These are phyloP conservation scores for Lerema accius DNA, from an alignment of 1,140 invertebrate species.

Conservation along the genomic window DNA sequence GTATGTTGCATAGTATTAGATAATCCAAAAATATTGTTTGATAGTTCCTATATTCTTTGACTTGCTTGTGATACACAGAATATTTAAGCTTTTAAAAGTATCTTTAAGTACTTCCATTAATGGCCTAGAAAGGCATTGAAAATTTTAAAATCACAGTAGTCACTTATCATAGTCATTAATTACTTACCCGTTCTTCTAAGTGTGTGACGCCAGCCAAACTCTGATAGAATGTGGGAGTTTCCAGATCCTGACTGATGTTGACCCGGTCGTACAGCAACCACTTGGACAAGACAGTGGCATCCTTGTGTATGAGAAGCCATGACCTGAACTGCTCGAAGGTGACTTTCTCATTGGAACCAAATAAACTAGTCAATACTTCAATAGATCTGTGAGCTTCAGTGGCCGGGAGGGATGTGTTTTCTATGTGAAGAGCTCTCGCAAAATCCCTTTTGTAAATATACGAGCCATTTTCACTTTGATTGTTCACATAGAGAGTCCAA, in stretches of 20 bases:
- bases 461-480: constrained; percentile 90
- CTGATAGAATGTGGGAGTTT: constrained; percentile 96
- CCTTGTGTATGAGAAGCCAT: constrained; percentile 88
- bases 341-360: constrained; percentile 83
- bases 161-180: too few relatives aligned
- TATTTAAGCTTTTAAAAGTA: too few relatives aligned
- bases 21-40: too few relatives aligned
- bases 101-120: too few relatives aligned
- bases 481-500: constrained; percentile 93
- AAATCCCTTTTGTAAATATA: constrained; percentile 90
- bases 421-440: constrained; percentile 86
- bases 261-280: constrained; percentile 91
- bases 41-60: too few relatives aligned
- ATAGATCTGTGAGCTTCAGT: constrained; percentile 60
- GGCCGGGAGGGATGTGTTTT: constrained; percentile 72
- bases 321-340: constrained; percentile 89
- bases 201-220: constrained; percentile 95
- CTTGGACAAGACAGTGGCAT: constrained; percentile 90
- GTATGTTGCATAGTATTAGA: background rate
- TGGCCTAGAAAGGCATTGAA: too few relatives aligned
- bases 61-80: too few relatives aligned
- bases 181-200: constrained; percentile 87
- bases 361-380: constrained; percentile 80
- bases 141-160: too few relatives aligned
- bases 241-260: constrained; percentile 89